Base-by-base conservation (phyloP, 1,140 invertebrate genomes). In the Drosophila simulans region DNA sequence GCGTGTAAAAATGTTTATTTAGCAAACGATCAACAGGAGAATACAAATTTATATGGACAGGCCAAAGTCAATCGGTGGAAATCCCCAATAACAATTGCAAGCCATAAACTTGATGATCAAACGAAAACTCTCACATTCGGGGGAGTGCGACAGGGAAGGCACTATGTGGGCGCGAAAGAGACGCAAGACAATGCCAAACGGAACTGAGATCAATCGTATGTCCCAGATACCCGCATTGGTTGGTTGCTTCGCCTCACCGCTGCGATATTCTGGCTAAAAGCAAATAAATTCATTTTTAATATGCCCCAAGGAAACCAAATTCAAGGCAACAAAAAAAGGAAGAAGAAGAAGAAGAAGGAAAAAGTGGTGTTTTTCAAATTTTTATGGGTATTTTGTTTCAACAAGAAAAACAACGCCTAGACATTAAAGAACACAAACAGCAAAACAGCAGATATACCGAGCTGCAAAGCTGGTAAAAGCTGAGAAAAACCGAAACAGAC, bases 31-130 rank as follows among this genome's bases (percentile, higher is more conserved):
- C 83, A 86, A 80, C 83, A 77, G 66, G 79, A 83, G 69, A 88
- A 86, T 68, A 76, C 55, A 84, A 77, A 89, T 83, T 88, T 86
- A 83, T 86, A 88, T 88, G 60, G 83, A 83, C 82, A 88, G 75
- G 60, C 83, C 82, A 86, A 86, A 86, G 82, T 86, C 82, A 86
- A 86, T 83, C 70, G 83, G 52, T 86, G 79, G 79, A 82, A 79
- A 88, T 88, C 51, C 79, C 78, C 62, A 77, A 74, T 55, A 86
- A 73, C 66, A 80, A 85, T 46, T 69, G 62, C 69, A 58, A 70
- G 82, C 80, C 86, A 88, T 86, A 88, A 86, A 86, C 76, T 86
- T 86, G 83, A 86, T 86, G 83, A 86, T 86, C 83, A 86, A 86
- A 86, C 84, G 83, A 86, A 86, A 86, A 88, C 83, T 86, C 83